Base-by-base conservation (phyloP, 2,888 invertebrate genomes). In the Adela reaumurella region DNA sequence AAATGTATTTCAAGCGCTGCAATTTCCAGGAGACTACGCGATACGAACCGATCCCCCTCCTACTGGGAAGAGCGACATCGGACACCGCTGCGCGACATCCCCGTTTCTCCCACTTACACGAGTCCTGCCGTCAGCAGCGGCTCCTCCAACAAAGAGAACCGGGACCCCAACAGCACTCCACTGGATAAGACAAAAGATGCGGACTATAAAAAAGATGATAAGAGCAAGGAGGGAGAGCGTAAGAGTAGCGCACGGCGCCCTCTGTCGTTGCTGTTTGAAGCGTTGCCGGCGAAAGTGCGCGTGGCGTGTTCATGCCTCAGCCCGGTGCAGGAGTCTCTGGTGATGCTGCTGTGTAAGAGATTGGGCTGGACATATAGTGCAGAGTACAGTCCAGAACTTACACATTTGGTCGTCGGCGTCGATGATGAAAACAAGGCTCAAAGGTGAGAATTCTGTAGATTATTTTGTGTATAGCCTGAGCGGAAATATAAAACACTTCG, bases 131-230 rank as follows among this genome's bases (percentile, higher is more conserved):
- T 8, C 6, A 76, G 76, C 55, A 68, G 67, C 1, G 67, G 76
- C 56, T 78, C 77, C 11, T 77, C 77, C 2, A 74, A 77, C 42
- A 77, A 77, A 57, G 77, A 78, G 58, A 78, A 78, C 55, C 64
- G 60, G 52, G 69, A 77, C 57, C 77, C 77, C 11, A 74, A 76
- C 49, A 64, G 3, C 14, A 35, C 35, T 8, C 35, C 35, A 14
- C 3, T 35, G 4, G 35, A 35, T 3, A 14, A 35, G 35, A 8
- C 6, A 35, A 35, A 14, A 14, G 35, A 35, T 14, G 35, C 11
- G 14, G n/a, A n/a, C n/a, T n/a, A n/a, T n/a, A n/a, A n/a, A n/a
- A n/a, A n/a, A n/a, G n/a, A n/a, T n/a, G n/a, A n/a, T n/a, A n/a
- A n/a, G n/a, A n/a, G n/a, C n/a, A n/a, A n/a, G n/a, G n/a, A n/a